phyloP scores from a whole-genome alignment of 2,113 vertebrate species.

The Mixornis gularis region DNA sequence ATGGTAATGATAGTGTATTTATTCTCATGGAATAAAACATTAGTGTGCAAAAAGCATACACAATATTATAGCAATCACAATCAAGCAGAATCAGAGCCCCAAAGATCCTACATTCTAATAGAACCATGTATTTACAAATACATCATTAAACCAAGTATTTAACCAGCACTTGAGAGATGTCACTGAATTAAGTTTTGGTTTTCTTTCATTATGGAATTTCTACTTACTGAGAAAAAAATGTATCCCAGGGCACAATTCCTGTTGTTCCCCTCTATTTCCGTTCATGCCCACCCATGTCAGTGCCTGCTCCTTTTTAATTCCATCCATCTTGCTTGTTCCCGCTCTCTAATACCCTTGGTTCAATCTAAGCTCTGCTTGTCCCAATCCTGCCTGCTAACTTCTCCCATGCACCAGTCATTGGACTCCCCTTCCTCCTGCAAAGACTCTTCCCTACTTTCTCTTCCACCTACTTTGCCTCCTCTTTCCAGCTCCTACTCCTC shows the following conservation, averaged over 20 bases:
- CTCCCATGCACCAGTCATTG: neutral
- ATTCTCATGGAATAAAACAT: neutral
- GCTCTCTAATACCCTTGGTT: neutral
- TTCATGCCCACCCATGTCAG: neutral
- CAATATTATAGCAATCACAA: neutral
- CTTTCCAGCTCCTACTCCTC: neutral
- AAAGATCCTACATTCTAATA: neutral
- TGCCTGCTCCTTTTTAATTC: neutral
- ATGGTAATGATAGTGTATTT: neutral
- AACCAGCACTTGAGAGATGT: neutral
- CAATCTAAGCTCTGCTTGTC: neutral
- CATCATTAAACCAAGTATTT: neutral
- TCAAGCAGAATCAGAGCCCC: neutral
- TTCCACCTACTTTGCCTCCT: neutral
- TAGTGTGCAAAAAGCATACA: neutral
- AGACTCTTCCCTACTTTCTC: neutral
- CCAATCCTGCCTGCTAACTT: neutral
- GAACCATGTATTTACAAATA: neutral
- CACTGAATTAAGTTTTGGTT: neutral
- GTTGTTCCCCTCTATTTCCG: neutral
- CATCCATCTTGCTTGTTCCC: neutral
- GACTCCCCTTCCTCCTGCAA: neutral
- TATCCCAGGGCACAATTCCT: neutral
- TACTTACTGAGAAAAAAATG: neutral
- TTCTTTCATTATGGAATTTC: neutral